Evolutionary conservation across 2,888 invertebrate genomes (phyloP).

Genomic region (Amiota communis): DNA sequence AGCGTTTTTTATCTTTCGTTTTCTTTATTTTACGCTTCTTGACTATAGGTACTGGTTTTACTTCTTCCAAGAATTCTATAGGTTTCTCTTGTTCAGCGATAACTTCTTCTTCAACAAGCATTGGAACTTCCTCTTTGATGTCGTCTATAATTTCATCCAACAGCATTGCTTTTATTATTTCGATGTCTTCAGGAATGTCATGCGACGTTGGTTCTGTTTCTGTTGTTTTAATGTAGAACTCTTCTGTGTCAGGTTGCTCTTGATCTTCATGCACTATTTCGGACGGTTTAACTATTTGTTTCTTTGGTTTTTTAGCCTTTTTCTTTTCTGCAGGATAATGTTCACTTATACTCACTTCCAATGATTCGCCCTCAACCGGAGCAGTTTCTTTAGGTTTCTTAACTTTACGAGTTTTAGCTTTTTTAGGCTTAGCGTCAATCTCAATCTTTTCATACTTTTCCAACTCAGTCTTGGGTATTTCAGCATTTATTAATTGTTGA

Average conservation of each 20-base stretch:
- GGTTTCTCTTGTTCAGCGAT: constrained; percentile 42
- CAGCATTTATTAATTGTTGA: constrained; percentile 68
- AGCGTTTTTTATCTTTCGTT: constrained; percentile 72
- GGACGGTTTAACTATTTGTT: constrained; percentile 36
- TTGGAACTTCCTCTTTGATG: constrained; percentile 50
- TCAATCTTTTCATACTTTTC: constrained; percentile 73
- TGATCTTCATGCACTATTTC: constrained; percentile 40
- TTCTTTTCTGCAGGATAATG: constrained; percentile 55
- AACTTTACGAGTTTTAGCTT: constrained; percentile 59
- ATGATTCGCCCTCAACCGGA: constrained; percentile 50
- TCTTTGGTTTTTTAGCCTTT: constrained; percentile 50
- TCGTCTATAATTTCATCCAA: constrained; percentile 51
- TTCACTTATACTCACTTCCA: constrained; percentile 58
- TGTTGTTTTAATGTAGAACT: constrained; percentile 46
- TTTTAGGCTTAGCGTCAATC: constrained; percentile 66
- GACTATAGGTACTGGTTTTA: constrained; percentile 65
- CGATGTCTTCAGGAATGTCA: constrained; percentile 31
- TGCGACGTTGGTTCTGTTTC: constrained; percentile 42
- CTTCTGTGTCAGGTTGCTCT: constrained; percentile 41
- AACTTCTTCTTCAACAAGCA: constrained; percentile 44
- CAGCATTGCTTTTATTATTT: constrained; percentile 29
- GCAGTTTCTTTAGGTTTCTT: constrained; percentile 41
- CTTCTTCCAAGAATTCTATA: constrained; percentile 59
- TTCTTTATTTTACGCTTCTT: constrained; percentile 74
- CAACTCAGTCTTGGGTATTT: constrained; percentile 72